Evolutionary conservation across 1,140 invertebrate genomes (phyloP), one percentile per base, ranked within the genome.

Genomic region (Sitobion miscanthi): DNA sequence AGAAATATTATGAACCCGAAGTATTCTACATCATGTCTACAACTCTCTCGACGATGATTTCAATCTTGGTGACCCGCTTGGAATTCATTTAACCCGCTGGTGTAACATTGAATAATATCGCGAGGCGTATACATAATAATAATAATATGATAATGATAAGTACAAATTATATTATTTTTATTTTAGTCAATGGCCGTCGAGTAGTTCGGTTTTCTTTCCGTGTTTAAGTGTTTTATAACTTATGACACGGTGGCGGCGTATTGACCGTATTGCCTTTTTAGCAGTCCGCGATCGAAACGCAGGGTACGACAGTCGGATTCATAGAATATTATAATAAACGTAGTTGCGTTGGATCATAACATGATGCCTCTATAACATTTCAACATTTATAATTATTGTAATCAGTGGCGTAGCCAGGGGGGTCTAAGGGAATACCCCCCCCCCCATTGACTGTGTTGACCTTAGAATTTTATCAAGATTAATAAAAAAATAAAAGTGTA

Each of bases 31-130:
- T 5, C 62, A 77, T 52, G 62, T 77, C 62, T 77, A n/a, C 17
- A 35, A 20, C 62, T 77, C 62, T 38, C 38, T 38, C 38, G 90
- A 77, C 38, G 38, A 69, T 77, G 90, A 91, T 91, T 91, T 91
- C 69, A 47, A 91, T 91, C 69, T 83, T 14, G 17, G 11, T 20
- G 90, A 69, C 90, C 14, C 38, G 69, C 47, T 47, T 38, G 90
- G 69, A 91, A 91, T 91, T 77, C 17, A 47, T 91, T 62, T 87
- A 87, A 87, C 25, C 45, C 42, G 25, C 45, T 3, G 17, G 35
- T 8, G 14, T 0, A 14, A 69, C 30, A 30, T 30, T 77, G 62
- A 77, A 77, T 62, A 62, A 62, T 77, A 77, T n/a, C 14, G 62
- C 62, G 14, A 77, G 62, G 11, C 62, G 23, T 85, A 45, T 21